Base-by-base conservation (phyloP, 2,113 vertebrate genomes). In the Ctenodactylus gundi region DNA sequence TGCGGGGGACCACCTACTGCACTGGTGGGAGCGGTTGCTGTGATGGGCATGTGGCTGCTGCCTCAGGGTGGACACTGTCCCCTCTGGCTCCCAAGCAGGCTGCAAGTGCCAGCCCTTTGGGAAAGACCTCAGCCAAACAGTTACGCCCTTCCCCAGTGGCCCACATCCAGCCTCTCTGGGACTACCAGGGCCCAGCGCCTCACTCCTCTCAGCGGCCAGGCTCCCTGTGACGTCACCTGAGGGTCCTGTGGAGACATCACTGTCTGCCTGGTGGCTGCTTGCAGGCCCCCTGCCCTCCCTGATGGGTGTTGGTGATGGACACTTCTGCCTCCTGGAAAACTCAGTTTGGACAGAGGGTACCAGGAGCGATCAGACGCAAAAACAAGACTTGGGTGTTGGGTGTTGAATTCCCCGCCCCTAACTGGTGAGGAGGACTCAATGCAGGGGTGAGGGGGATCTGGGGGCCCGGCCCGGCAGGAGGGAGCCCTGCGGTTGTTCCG, bases 31-130 rank as follows among this genome's bases (percentile, higher is more conserved):
- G 5, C 18, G 14, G 3, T 46, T 21, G 39, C 53, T 7, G 0
- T 3, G 60, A 58, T 6, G 7, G 10, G 21, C 44, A 1, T 18
- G 25, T 31, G 25, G 70, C 39, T 12, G 13, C 25, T n/a, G n/a
- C 39, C 44, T 3, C 1, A 18, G 15, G 11, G 27, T 5, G 8
- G 39, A 6, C 44, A 53, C 2, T 23, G 2, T 1, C 3, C 58
- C 53, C 23, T 36, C 68, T 0, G 0, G 27, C 44, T 34, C 44
- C 67, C 36, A 49, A 4, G 27, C 1, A 11, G 1, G 27, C 41
- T 29, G 7, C 46, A 31, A 21, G 6, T 23, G 39, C 20, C 18
- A 10, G 29, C 6, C 20, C 29, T 31, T 39, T 29, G 1, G 14
- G 65, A 65, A 17, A 31, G 49, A 36, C 15, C 55, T 80, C 15